Evolutionary conservation across 2,113 vertebrate genomes (phyloP).

Genomic region (Tonatia bakeri): DNA sequence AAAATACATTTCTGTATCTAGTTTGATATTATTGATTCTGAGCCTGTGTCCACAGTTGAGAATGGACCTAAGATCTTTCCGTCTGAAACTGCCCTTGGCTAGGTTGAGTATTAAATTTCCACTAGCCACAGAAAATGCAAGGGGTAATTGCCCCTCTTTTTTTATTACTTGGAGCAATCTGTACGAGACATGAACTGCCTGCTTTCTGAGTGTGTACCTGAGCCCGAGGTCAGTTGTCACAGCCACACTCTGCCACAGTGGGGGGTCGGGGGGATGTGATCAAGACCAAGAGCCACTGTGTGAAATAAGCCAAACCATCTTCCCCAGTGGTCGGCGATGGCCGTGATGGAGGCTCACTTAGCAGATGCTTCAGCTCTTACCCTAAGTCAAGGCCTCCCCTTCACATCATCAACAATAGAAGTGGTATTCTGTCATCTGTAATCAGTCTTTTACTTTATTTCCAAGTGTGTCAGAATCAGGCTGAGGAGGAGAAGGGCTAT

Average conservation of each 20-base stretch:
- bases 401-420: background rate
- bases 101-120: background rate
- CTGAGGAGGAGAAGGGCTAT: background rate
- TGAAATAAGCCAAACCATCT: background rate
- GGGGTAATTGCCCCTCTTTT: background rate
- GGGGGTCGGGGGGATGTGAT: background rate
- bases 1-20: background rate
- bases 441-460: background rate
- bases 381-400: background rate
- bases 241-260: background rate
- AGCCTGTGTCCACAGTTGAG: background rate
- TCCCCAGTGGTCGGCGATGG: background rate
- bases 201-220: background rate
- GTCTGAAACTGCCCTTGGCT: background rate
- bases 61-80: background rate
- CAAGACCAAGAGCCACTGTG: accelerated
- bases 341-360: accelerated
- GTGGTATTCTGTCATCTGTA: background rate
- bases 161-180: background rate
- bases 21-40: background rate
- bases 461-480: background rate
- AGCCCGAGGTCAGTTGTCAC: background rate
- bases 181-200: background rate
- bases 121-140: background rate
- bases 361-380: background rate